Base-by-base conservation (phyloP, 2,797 vertebrate genomes). In the Enteromius anoplus region DNA sequence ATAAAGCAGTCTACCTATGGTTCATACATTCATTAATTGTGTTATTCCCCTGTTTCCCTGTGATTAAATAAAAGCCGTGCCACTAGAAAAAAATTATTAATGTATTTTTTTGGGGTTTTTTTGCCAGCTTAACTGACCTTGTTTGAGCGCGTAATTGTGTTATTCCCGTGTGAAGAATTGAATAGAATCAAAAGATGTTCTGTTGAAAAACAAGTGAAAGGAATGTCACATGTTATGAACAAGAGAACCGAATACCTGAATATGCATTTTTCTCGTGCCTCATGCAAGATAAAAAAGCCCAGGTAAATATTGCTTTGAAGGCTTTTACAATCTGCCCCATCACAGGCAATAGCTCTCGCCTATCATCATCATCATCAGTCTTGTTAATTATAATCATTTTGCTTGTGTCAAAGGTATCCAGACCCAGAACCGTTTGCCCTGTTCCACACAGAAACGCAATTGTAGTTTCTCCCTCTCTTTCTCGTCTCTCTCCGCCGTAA, bases 341-440 rank as follows among this genome's bases (percentile, higher is more conserved):
- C 78, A 14, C 49, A 81, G 62, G 69, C 83, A 80, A 70, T 80
- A 78, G 53, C 73, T 81, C 81, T 75, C 17, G 51, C 66, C 77
- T 83, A 82, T 85, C 77, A 76, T 87, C 81, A 87, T 78, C 83
- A 60, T 65, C 80, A 82, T 75, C 71, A 75, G 71, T 42, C 72
- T 76, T 68, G 47, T 66, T 82, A 82, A 82, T 82, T 82, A 75
- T 68, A 82, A 82, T 82, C 11, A 55, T 87, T 82, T 79, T 42
- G 82, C 78, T 81, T 75, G 75, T 81, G 85, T 85, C 84, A 85
- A 51, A 85, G 85, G 80, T 82, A 83, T 60, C 65, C 42, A 82
- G 75, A 79, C 83, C 55, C 68, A 65, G 53, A 82, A 82, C 73
- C 73, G 71, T 82, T 82, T 68, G 47, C 62, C 72, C 49, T 51